Conservation (phyloP, 2,797 vertebrate genomes). For the Cichlasoma orientale region DNA sequence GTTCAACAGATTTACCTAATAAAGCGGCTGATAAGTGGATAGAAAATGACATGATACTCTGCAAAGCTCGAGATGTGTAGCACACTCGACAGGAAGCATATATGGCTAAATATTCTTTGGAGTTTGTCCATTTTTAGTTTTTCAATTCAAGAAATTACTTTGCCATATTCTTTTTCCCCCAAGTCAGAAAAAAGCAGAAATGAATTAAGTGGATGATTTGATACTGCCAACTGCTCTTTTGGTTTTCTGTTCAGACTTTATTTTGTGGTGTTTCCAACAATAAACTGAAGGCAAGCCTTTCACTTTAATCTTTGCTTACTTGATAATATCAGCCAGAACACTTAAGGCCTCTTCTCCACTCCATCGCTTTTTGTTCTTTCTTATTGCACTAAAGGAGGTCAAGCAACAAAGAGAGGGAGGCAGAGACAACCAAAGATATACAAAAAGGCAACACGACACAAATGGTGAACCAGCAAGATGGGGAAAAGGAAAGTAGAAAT, state of each 20-base stretch:
- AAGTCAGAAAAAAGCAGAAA: neutral
- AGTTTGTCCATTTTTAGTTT: neutral
- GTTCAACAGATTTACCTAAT: neutral
- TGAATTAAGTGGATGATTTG: neutral
- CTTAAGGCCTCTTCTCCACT: conserved; percentile 2
- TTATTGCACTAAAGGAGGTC: conserved; percentile 17
- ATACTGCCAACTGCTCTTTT: neutral
- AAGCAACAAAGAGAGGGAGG: conserved; percentile 19
- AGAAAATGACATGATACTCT: neutral
- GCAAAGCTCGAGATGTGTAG: neutral
- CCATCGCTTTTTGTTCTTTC: conserved; percentile 2
- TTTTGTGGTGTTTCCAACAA: conserved; percentile 29
- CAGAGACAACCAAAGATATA: conserved; percentile 15
- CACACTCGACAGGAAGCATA: neutral
- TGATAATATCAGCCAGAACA: conserved; percentile 29
- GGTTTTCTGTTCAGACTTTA: neutral
- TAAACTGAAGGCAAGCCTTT: conserved; percentile 30
- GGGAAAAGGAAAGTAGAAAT: neutral
- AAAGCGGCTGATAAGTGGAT: neutral
- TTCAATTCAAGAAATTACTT: neutral
- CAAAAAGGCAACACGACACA: conserved; percentile 23
- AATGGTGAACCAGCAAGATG: conserved; percentile 5
- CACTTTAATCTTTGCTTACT: conserved; percentile 42
- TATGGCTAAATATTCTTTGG: neutral
- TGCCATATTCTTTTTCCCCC: neutral